These are phyloP conservation scores for Centrocercus urophasianus DNA, from an alignment of 2,113 vertebrate genomes.

Conservation along the genomic window DNA sequence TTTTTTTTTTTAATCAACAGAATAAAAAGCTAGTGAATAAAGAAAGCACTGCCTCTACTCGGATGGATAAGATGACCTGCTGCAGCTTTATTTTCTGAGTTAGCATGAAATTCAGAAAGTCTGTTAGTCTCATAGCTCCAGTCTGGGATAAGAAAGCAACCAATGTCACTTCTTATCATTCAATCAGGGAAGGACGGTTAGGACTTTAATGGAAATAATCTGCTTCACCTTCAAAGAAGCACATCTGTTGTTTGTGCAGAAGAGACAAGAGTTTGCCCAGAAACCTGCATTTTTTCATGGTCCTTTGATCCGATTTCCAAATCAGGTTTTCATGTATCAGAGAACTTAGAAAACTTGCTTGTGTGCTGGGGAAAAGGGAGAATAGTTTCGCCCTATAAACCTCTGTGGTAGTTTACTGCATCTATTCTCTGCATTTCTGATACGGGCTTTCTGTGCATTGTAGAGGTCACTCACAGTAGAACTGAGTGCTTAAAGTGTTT, in stretches of 20 bases:
- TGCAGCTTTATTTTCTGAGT: neutral
- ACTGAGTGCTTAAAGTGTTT: neutral
- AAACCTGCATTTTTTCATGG: neutral
- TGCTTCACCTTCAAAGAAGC: neutral
- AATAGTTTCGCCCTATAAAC: neutral
- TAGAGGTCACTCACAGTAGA: neutral
- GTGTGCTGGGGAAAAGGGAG: neutral
- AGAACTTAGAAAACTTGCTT: neutral
- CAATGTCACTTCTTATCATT: neutral
- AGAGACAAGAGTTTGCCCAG: neutral
- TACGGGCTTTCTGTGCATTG: neutral
- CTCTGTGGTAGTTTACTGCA: neutral
- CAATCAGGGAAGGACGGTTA: neutral
- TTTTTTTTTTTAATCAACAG: neutral
- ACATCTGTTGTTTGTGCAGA: neutral
- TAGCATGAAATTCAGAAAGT: neutral
- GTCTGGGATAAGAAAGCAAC: neutral
- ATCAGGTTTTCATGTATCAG: neutral
- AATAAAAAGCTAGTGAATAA: neutral
- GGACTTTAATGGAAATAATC: neutral
- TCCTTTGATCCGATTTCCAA: neutral
- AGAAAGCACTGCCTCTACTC: neutral
- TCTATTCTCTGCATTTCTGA: neutral
- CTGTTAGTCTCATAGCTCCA: neutral
- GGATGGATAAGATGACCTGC: neutral